Conservation (phyloP, 2,888 invertebrate species). For the Tinea semifulvella region DNA sequence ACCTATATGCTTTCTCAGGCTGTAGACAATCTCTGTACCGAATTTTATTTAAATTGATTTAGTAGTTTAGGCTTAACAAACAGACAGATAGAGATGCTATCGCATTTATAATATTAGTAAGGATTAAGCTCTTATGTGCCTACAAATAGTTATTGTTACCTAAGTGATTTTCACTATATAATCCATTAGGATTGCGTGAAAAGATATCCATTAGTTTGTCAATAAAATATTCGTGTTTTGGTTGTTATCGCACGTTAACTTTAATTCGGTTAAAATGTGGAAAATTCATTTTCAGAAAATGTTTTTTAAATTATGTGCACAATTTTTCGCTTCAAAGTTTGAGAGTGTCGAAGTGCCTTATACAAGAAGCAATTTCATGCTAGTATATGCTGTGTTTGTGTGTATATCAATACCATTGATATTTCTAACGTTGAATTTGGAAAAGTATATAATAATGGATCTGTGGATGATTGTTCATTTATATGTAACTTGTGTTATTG, state of each 20-base stretch:
- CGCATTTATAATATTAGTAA: too few relatives aligned
- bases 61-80: too few relatives aligned
- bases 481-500: not conserved
- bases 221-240: not conserved
- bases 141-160: too few relatives aligned
- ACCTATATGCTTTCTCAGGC: too few relatives aligned
- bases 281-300: not conserved
- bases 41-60: too few relatives aligned
- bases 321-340: not conserved
- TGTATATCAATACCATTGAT: not conserved
- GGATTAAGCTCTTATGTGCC: too few relatives aligned
- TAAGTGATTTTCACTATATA: too few relatives aligned
- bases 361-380: constrained; percentile 1
- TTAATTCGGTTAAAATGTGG: not conserved
- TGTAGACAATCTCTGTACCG: too few relatives aligned
- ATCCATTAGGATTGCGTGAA: too few relatives aligned
- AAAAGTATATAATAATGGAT: not conserved
- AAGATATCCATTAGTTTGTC: too few relatives aligned
- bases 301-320: constrained; percentile 8
- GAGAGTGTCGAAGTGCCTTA: not conserved
- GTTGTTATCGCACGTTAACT: too few relatives aligned
- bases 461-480: not conserved
- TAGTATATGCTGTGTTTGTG: not conserved
- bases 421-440: not conserved
- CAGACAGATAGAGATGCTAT: too few relatives aligned